Evolutionary conservation across 2,888 invertebrate species (phyloP).

Genomic region (Agrochola macilenta): DNA sequence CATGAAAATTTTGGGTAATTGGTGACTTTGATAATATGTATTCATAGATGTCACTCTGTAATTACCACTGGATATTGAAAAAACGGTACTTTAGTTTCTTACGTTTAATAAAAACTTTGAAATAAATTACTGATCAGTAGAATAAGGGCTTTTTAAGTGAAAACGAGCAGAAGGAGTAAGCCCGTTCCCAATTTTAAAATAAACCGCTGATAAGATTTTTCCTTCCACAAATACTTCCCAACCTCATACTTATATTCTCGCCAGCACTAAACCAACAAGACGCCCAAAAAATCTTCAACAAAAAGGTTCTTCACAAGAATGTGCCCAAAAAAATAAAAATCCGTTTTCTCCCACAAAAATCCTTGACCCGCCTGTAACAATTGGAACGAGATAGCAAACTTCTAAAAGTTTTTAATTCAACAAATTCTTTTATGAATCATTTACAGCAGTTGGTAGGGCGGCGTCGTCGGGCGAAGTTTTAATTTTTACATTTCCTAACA

Average conservation of each 20-base stretch:
- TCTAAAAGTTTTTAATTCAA: constrained; percentile 67
- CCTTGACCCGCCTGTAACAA: constrained; percentile 62
- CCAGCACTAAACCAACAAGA: constrained; percentile 35
- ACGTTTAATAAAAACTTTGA: background rate
- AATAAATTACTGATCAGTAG: background rate
- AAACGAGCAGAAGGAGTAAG: background rate
- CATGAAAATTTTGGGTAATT: background rate
- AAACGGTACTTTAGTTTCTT: background rate
- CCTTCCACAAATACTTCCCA: constrained; percentile 1
- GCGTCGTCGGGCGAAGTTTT: constrained; percentile 49
- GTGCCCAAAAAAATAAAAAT: constrained; percentile 43
- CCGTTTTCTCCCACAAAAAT: constrained; percentile 37
- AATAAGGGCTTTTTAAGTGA: background rate
- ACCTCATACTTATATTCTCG: constrained; percentile 3
- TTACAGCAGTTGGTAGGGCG: constrained; percentile 57
- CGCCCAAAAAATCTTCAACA: constrained; percentile 18
- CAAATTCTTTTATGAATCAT: constrained; percentile 70
- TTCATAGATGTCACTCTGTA: background rate
- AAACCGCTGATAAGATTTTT: background rate
- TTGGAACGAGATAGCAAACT: constrained; percentile 62
- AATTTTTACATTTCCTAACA: constrained; percentile 59
- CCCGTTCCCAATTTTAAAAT: background rate
- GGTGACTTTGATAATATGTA: background rate
- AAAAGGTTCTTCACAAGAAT: constrained; percentile 41
- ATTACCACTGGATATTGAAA: background rate